Percentiles rank a stretch among this genome's conserved stretches.
These are phyloP conservation scores for Petroica traversi DNA, from an alignment of 2,113 vertebrate species.

Conservation along the genomic window DNA sequence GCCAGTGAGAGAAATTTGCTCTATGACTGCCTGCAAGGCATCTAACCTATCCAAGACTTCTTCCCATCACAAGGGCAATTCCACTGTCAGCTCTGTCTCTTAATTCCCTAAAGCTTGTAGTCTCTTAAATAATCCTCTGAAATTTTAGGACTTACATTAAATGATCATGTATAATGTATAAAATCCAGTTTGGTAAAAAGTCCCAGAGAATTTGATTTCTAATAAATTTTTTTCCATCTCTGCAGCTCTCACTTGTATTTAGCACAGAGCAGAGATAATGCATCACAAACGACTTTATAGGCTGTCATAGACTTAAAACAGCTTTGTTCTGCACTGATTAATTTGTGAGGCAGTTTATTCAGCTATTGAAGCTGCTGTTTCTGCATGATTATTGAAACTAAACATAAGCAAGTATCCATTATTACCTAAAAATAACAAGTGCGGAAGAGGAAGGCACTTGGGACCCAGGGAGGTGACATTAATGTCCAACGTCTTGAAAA, in stretches of 20 bases:
- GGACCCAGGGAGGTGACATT: constrained; percentile 61
- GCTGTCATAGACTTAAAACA: neutral
- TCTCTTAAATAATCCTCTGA: constrained; percentile 15
- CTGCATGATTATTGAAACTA: constrained; percentile 47
- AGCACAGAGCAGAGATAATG: neutral
- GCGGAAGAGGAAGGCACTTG: constrained; percentile 43
- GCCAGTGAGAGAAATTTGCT: neutral
- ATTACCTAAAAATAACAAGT: constrained; percentile 34
- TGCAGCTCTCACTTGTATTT: neutral
- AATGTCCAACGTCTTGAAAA: constrained; percentile 74
- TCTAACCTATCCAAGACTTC: neutral
- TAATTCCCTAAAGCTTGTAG: neutral
- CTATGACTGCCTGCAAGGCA: neutral
- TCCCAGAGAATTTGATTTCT: neutral
- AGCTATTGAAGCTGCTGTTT: neutral
- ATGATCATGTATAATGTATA: neutral
- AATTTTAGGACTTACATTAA: neutral
- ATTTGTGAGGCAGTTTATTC: constrained; percentile 29
- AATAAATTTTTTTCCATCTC: neutral
- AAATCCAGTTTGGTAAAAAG: constrained; percentile 15
- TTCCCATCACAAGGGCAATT: neutral
- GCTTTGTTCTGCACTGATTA: constrained; percentile 39
- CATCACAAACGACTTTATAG: neutral
- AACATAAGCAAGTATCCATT: constrained; percentile 8
- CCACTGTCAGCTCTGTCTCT: neutral